Evolutionary conservation across 2,797 vertebrate genomes (phyloP), one percentile per base, ranked within the genome.

Genomic region (Neosalanx taihuensis): DNA sequence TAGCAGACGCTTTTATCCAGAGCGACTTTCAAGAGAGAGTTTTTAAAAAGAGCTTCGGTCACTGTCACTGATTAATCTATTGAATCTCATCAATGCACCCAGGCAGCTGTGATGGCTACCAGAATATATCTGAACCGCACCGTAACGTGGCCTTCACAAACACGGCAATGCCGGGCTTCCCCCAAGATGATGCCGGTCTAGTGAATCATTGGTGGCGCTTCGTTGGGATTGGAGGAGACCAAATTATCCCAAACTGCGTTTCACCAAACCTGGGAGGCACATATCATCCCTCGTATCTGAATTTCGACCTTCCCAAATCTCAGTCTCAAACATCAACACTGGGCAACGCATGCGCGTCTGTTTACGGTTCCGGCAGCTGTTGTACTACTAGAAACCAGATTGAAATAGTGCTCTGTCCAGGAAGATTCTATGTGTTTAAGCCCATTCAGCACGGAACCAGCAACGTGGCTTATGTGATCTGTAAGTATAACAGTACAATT

Each of bases 141-240:
- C 78, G 84, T n/a, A 88, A 89, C 71, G 0, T 0, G 6, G 76
- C 1, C 1, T 87, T 83, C 35, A 18, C 0, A 0, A 73, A 76
- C 0, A 53, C n/a, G 0, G 4, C 5, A 12, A 68, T 79, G 23
- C 0, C 57, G 0, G 63, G 35, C 6, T 74, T 3, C 57, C 68
- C 83, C 2, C 41, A 61, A 0, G 9, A 59, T 6, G 88, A 88
- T 2, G 0, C 0, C 0, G 0, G 0, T 0, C 67, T 84, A 3
- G 0, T 49, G 0, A 15, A 23, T 1, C 6, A 12, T 0, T 89
- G 88, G 88, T 64, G 69, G 49, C 83, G 86, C 58, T 86, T 87
- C 74, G 73, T 59, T 2, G 88, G 88, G 6, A 80, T 84, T 5
- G 81, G 81, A 29, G 88, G 88, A 41, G 83, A 89, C 71, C 70